Conservation (phyloP, 2,888 invertebrate species). For the Cabera pusaria region DNA sequence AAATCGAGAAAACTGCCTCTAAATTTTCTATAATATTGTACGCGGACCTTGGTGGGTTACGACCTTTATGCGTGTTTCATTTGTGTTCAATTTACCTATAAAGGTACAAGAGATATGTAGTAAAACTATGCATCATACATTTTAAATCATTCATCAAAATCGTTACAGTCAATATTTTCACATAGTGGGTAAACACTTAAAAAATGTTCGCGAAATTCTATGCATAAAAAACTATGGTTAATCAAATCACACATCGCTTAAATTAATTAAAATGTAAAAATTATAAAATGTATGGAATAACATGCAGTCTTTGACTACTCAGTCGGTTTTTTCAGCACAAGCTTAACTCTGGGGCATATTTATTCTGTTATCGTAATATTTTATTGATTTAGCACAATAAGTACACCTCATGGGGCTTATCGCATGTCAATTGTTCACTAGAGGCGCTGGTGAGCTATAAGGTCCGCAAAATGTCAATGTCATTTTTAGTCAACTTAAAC, state of each 20-base stretch:
- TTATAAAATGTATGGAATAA: constrained; percentile 27
- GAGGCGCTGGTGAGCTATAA: too few relatives aligned
- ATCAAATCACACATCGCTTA: constrained; percentile 62
- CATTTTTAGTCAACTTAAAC: too few relatives aligned
- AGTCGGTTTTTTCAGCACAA: constrained; percentile 21
- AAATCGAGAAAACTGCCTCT: constrained; percentile 20
- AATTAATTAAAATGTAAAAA: constrained; percentile 12
- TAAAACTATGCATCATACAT: constrained; percentile 17
- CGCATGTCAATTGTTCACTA: too few relatives aligned
- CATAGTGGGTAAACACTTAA: constrained; percentile 6
- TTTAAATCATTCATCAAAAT: constrained; percentile 10
- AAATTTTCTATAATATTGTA: too few relatives aligned
- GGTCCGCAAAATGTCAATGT: too few relatives aligned
- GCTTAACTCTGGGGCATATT: too few relatives aligned
- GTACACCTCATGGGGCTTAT: too few relatives aligned
- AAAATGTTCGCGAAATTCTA: not conserved
- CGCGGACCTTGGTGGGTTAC: constrained; percentile 5
- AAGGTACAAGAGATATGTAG: constrained; percentile 36
- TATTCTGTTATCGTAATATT: too few relatives aligned
- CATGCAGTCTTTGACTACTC: constrained; percentile 30
- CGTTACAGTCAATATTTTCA: constrained; percentile 30
- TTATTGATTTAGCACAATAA: too few relatives aligned
- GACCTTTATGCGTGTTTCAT: constrained; percentile 31
- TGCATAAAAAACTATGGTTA: constrained; percentile 37
- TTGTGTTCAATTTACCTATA: constrained; percentile 21